phyloP scores from a whole-genome alignment of 2,113 vertebrate species.

The Labrus mixtus region DNA sequence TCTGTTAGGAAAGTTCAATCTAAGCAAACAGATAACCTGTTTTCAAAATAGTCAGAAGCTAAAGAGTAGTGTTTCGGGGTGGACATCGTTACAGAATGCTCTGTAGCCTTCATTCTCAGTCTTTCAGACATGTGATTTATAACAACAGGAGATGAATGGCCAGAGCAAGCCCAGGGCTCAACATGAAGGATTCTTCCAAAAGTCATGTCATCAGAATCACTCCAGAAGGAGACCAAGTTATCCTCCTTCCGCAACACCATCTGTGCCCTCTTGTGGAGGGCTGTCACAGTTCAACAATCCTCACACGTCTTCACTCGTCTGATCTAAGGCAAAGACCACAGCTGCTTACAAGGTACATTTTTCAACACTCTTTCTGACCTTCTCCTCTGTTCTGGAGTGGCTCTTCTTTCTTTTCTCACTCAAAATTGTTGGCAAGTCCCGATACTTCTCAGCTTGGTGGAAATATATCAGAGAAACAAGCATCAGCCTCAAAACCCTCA shows the following conservation, averaged over 20 bases:
- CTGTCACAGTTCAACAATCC: slow-evolving; percentile 66
- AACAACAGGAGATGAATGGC: slow-evolving; percentile 30
- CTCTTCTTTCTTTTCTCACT: slow-evolving; percentile 31
- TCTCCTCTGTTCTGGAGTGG: slow-evolving; percentile 4
- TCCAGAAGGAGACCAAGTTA: slow-evolving; percentile 1
- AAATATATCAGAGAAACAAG: slow-evolving; percentile 61
- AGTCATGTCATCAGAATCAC: slow-evolving; percentile 46
- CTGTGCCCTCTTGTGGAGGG: slow-evolving; percentile 85
- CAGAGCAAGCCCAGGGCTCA: neutral
- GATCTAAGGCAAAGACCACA: slow-evolving; percentile 29
- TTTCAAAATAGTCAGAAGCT: neutral
- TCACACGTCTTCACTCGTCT: slow-evolving; percentile 3
- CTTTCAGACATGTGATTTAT: slow-evolving; percentile 38
- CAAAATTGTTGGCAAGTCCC: slow-evolving; percentile 45
- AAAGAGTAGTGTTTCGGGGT: neutral
- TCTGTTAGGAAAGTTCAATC: no score
- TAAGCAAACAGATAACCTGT: neutral
- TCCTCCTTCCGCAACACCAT: slow-evolving; percentile 51
- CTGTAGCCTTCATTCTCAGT: neutral
- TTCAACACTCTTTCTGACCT: slow-evolving; percentile 25
- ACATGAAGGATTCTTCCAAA: slow-evolving; percentile 25
- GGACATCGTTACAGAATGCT: neutral
- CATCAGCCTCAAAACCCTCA: slow-evolving; percentile 56
- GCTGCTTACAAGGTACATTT: slow-evolving; percentile 31
- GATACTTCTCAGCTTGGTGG: slow-evolving; percentile 53